phyloP scores from a whole-genome alignment of 2,888 invertebrate species.

The Mechanitis messenoides region DNA sequence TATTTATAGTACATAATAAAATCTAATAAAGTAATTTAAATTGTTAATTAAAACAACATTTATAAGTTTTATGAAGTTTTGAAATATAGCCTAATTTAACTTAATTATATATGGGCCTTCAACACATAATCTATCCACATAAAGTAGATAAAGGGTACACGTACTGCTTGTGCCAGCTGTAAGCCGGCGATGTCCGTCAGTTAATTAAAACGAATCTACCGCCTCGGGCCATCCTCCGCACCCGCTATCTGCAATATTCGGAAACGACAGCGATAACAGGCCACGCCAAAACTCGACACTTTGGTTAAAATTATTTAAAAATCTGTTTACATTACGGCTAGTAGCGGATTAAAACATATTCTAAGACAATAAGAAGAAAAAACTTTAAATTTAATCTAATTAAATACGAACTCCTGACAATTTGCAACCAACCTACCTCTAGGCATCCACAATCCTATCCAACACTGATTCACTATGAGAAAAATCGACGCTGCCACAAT shows the following conservation, averaged over 20 bases:
- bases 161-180: constrained; percentile 72
- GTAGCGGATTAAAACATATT: background rate
- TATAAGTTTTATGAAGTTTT: too few species aligned
- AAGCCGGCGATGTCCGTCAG: constrained; percentile 73
- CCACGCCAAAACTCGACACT: constrained; percentile 34
- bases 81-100: too few species aligned
- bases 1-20: too few species aligned
- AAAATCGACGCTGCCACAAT: constrained; percentile 34
- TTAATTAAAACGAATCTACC: constrained; percentile 65
- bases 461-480: constrained; percentile 41
- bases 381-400: constrained; percentile 54
- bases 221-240: constrained; percentile 69
- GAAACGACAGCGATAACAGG: constrained; percentile 70
- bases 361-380: constrained; percentile 1
- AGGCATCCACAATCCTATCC: constrained; percentile 51
- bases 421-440: constrained; percentile 63
- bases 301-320: constrained; percentile 36
- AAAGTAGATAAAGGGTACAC: constrained; percentile 33
- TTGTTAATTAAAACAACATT: too few species aligned
- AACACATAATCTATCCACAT: constrained; percentile 4
- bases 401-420: constrained; percentile 56
- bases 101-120: background rate
- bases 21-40: too few species aligned
- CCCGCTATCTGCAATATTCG: constrained; percentile 73
- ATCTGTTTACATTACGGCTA: constrained; percentile 28